Evolutionary conservation across 1,140 invertebrate species (phyloP).

Genomic region (Battus philenor): DNA sequence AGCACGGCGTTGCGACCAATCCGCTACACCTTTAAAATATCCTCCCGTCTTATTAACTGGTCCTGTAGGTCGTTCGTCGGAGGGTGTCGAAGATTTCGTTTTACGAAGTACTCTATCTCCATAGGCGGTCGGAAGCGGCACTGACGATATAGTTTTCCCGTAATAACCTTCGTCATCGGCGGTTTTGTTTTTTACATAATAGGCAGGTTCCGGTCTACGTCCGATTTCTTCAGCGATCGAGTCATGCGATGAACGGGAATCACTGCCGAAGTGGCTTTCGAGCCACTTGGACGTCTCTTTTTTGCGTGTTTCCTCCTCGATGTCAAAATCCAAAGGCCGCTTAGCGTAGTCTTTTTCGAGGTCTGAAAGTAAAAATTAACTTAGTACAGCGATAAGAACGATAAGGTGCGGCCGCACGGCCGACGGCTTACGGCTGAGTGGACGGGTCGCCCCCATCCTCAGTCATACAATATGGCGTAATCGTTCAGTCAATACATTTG

Average conservation of each 20-base stretch:
- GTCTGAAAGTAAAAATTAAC: constrained; percentile 47
- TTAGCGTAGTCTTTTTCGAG: constrained; percentile 87
- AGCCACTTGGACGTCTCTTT: constrained; percentile 93
- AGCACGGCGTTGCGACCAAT: constrained; percentile 84
- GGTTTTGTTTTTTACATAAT: constrained; percentile 85
- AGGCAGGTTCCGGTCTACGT: constrained; percentile 79
- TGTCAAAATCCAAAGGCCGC: constrained; percentile 87
- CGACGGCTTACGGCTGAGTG: constrained; percentile 32
- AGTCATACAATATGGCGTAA: constrained; percentile 58
- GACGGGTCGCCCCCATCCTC: constrained; percentile 34
- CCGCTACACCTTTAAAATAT: constrained; percentile 84
- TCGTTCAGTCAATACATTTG: constrained; percentile 66
- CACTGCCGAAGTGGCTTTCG: constrained; percentile 92
- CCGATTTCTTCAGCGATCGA: constrained; percentile 76
- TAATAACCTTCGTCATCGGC: constrained; percentile 59
- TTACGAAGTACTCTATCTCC: constrained; percentile 57
- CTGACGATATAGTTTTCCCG: constrained; percentile 54
- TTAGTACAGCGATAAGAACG: constrained; percentile 29
- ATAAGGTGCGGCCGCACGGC: constrained; percentile 38
- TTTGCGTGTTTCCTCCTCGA: constrained; percentile 92
- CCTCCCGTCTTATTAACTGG: constrained; percentile 63
- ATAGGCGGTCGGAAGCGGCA: constrained; percentile 56
- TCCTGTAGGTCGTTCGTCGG: constrained; percentile 54
- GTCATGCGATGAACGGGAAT: constrained; percentile 85
- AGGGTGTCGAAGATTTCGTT: constrained; percentile 64